Base-by-base conservation (phyloP, 2,888 invertebrate genomes). In the Chrysopilus asiliformis region DNA sequence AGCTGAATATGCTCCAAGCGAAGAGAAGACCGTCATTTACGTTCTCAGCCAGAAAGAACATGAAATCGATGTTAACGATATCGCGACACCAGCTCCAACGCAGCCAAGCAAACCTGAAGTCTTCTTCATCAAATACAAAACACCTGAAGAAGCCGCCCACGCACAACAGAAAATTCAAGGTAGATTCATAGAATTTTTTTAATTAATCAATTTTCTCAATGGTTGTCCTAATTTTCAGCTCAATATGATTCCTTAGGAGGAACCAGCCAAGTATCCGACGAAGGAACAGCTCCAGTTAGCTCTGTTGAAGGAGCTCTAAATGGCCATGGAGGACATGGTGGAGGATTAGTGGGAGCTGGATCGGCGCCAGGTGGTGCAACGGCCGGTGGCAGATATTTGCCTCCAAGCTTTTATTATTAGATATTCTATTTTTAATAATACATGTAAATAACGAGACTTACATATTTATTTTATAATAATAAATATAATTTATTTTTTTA, bases 1-100 rank as follows among this genome's bases (percentile, higher is more conserved):
- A 50, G 56, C 61, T 33, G 52, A 52, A 24, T 55, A 57, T 4
- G 57, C 58, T 19, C 47, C 50, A 43, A 58, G 53, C 27, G 62
- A 63, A 47, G 63, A 63, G 18, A 63, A 63, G 52, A 63, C 62
- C 25, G 57, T 63, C 43, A 60, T 63, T 43, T 63, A 63, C 47
- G 62, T 63, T 33, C 33, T 45, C 19, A 57, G 51, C 49, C 60
- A 60, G 52, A 63, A 61, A 38, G 51, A 53, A 2, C 59, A 61
- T 40, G 53, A 56, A 1, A 31, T 58, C 6, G 56, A 60, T 16
- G 47, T 60, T 42, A 51, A 58, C 34, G 40, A 57, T 1, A 51
- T 53, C 18, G 49, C 60, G 3, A 40, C 58, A 25, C 61, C 60
- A 38, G 53, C 39, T 19, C 56, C 59, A 15, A 52, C 52, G 34